Percentiles rank a stretch among this genome's conserved stretches.
These are phyloP conservation scores for Mylabris sibirica DNA, from an alignment of 2,888 invertebrate species.

Conservation along the genomic window DNA sequence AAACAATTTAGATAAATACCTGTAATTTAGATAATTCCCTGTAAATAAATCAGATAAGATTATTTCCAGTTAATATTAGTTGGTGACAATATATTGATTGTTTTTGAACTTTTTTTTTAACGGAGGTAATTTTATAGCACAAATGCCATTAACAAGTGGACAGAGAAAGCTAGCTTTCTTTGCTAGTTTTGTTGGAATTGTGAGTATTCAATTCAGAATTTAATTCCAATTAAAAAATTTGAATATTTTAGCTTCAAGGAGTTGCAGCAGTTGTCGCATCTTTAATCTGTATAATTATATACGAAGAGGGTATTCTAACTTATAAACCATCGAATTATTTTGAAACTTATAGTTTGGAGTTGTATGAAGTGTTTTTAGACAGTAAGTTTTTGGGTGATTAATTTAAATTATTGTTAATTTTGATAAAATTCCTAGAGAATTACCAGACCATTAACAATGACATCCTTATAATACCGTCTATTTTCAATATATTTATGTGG, in stretches of 20 bases:
- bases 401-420: no score
- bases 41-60: background rate
- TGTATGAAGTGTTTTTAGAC: no score
- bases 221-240: background rate
- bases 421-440: no score
- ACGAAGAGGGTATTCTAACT: background rate
- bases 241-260: slow-evolving; percentile 39
- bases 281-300: slow-evolving; percentile 35
- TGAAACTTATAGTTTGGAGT: no score
- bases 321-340: no score
- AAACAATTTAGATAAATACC: background rate
- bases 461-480: slow-evolving; percentile 36
- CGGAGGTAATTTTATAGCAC: background rate
- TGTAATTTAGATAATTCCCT: background rate
- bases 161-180: background rate
- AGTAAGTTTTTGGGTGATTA: no score
- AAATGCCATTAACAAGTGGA: background rate
- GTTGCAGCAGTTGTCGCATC: slow-evolving; percentile 33
- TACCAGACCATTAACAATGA: background rate
- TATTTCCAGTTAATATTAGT: background rate
- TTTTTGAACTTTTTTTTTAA: background rate
- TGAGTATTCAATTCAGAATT: no score
- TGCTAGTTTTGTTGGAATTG: background rate
- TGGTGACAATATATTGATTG: background rate
- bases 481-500: slow-evolving; percentile 43